Evolutionary conservation across 2,888 invertebrate genomes (phyloP).

Genomic region (Diadromus collaris): DNA sequence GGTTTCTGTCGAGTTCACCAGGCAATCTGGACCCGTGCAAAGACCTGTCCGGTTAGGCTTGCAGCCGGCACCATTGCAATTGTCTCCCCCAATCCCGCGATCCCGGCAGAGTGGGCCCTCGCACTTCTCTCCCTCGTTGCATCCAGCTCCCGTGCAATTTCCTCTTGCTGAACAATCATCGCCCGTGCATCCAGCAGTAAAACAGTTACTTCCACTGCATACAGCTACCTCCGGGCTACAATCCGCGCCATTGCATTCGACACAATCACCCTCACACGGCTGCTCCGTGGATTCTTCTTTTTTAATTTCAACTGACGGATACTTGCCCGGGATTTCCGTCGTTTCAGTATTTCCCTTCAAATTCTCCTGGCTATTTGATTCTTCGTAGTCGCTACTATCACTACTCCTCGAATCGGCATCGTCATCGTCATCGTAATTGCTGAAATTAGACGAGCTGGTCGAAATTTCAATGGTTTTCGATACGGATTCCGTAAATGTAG

Average conservation of each 20-base stretch:
- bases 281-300: background rate
- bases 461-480: too few relatives aligned
- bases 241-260: background rate
- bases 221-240: background rate
- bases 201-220: slow-evolving; percentile 2
- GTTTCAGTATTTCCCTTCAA: too few relatives aligned
- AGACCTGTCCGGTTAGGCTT: background rate
- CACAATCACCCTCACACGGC: background rate
- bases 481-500: too few relatives aligned
- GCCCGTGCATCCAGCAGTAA: background rate
- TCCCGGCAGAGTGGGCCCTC: background rate
- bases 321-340: too few relatives aligned
- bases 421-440: too few relatives aligned
- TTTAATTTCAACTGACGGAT: too few relatives aligned
- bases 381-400: too few relatives aligned
- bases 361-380: too few relatives aligned
- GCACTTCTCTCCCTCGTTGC: background rate
- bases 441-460: too few relatives aligned
- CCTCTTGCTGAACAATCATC: background rate
- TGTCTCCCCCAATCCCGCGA: background rate
- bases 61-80: background rate
- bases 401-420: too few relatives aligned
- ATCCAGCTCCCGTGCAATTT: slow-evolving; percentile 1
- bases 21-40: slow-evolving; percentile 8
- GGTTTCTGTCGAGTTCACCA: background rate